phyloP scores from a whole-genome alignment of 2,113 vertebrate genomes.

The Struthidea cinerea region DNA sequence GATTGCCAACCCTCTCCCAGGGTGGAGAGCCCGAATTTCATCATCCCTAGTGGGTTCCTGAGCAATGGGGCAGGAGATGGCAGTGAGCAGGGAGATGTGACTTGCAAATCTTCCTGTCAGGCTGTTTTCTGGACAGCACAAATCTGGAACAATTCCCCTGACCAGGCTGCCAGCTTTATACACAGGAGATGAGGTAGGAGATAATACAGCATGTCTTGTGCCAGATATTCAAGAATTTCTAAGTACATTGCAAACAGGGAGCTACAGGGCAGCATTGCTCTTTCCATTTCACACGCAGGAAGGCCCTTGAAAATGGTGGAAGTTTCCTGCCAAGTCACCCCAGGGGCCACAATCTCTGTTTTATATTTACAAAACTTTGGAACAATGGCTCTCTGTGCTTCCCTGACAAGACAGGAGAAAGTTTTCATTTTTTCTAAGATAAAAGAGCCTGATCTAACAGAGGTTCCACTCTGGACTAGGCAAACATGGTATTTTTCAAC shows the following conservation, averaged over 20 bases:
- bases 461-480: not conserved
- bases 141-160: not conserved
- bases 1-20: not conserved
- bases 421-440: not conserved
- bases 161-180: not conserved
- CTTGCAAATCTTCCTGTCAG: conserved; percentile 12
- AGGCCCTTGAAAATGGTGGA: not conserved
- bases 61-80: not conserved
- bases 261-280: not conserved
- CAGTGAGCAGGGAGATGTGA: not conserved
- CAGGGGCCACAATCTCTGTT: not conserved
- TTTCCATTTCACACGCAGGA: not conserved
- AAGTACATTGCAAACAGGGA: not conserved
- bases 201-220: not conserved
- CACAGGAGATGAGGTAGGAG: not conserved
- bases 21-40: not conserved
- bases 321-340: not conserved
- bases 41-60: not conserved
- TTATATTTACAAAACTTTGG: not conserved
- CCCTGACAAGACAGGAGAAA: not conserved
- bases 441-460: not conserved
- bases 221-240: conserved; percentile 27
- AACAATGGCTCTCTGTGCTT: not conserved
- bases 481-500: not conserved
- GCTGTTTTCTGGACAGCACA: conserved; percentile 9